Evolutionary conservation across 2,113 vertebrate genomes (phyloP), one percentile per base, ranked within the genome.

Genomic region (Struthidea cinerea): DNA sequence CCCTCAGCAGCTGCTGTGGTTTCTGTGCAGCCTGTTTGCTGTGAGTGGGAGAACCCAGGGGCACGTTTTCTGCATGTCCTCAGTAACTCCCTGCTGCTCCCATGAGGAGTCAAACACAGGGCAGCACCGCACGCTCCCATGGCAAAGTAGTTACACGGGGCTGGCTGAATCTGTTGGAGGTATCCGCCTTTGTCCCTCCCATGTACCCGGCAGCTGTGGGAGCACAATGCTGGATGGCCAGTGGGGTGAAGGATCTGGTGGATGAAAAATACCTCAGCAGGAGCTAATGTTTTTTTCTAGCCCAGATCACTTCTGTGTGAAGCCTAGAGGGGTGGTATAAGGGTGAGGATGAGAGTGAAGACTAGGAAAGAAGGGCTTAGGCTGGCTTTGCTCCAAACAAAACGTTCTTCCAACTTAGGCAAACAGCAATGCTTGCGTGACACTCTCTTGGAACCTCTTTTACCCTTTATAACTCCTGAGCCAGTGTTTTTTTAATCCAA

Each of bases 121-220:
- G 19, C 1, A 0, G 26, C 37, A 47, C 19, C 3, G 0, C 33
- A 27, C 0, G 0, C 4, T 67, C 67, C 47, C 42, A 28, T 0
- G 1, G 19, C 60, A 70, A 71, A 92, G 18, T 4, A 4, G 44
- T 44, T 44, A 49, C 2, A 1, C 13, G 28, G 32, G 41, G 26
- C n/a, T 77, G 57, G 27, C 44, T 3, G 3, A 37, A 73, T 0
- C 1, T 19, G 3, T 37, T 47, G 28, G 37, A 49, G 26, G 32
- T 41, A 12, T 32, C 44, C 2, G 9, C 41, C n/a, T 18, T 17
- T 46, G 30, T 32, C 44, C 46, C n/a, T 67, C 35, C 32, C 1
- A 0, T 42, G 59, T 19, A n/a, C 37, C 22, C 41, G 49, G 60
- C 11, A 33, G 73, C 50, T 65, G 22, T 0, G 2, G 50, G 57